Percentiles rank a stretch among this genome's conserved stretches.
phyloP scores from a whole-genome alignment of 2,113 vertebrate genomes.

The Etheostoma cragini region DNA sequence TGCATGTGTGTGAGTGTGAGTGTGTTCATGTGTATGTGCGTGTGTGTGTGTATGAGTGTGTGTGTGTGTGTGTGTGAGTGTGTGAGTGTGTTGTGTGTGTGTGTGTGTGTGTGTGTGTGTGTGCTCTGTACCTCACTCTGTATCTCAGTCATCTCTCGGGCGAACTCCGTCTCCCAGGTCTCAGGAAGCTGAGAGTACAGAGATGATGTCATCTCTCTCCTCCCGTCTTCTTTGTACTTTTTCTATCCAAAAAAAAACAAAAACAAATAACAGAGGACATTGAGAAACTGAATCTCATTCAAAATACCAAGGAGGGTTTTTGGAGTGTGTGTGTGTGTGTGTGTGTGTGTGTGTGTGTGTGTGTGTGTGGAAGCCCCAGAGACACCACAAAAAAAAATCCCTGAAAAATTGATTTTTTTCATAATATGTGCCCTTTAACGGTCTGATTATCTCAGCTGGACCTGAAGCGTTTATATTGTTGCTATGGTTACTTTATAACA shows the following conservation, averaged over 20 bases:
- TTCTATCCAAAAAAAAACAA: slow-evolving; percentile 36
- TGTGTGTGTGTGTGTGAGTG: not conserved
- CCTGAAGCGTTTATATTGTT: no score
- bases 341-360: no score
- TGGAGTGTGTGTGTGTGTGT: no score
- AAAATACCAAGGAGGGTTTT: no score
- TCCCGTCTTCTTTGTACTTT: slow-evolving; percentile 86
- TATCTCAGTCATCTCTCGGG: slow-evolving; percentile 77
- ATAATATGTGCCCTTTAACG: no score
- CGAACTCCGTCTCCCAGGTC: slow-evolving; percentile 89
- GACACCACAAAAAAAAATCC: no score
- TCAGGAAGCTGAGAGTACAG: slow-evolving; percentile 89
- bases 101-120: slow-evolving; percentile 1
- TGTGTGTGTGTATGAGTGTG: not conserved
- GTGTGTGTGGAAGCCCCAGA: no score
- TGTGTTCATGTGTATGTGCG: not conserved
- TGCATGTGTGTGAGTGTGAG: not conserved
- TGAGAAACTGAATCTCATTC: no score
- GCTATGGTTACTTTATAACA: no score
- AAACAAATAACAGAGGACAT: not conserved
- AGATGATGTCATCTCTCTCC: slow-evolving; percentile 82
- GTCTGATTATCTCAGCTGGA: no score
- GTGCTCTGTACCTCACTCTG: slow-evolving; percentile 64
- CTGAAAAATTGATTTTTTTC: no score
- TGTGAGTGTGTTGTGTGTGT: not conserved